Base-by-base conservation (phyloP, 2,888 invertebrate species). In the Melieria omissa region DNA sequence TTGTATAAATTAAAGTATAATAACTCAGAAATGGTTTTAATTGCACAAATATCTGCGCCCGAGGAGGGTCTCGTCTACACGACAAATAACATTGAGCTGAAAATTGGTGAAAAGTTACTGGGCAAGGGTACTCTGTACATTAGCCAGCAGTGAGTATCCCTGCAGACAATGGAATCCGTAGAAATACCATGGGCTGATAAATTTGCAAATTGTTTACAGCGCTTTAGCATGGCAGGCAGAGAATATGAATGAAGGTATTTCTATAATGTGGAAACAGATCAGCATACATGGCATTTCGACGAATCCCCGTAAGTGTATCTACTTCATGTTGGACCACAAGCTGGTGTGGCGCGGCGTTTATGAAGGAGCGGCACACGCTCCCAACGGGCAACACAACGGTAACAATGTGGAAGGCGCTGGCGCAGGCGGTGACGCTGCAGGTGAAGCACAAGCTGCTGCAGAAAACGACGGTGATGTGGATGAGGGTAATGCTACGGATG, bases 251-350 rank as follows among this genome's bases (percentile, higher is more conserved):
- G 86, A 86, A 44, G 86, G 86, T 4, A 81, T 87, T 12, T 86
- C 85, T 0, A 84, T 87, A 65, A 79, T 81, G 42, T 87, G 87
- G 87, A 83, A 84, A 71, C 83, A 86, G 68, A 84, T 87, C 3
- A 84, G 85, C 71, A 78, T 87, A 8, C 87, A 87, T 74, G 87
- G 86, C 8, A 84, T 86, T 57, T 82, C 86, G 2, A 78, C 82
- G 10, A 82, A 81, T 68, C 85, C 85, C 9, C 76, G 76, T 0
- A 87, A 85, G 75, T 84, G 84, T 73, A 82, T 86, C 75, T 86
- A 85, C 73, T 83, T 86, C 54, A 85, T 86, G 83, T 75, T 86
- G 46, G 86, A 86, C 72, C 83, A 84, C 66, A 81, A 82, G 72
- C 77, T 87, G 4, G 78, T 82, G 12, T 87, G 87, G 87, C 81